Base-by-base conservation (phyloP, 2,888 invertebrate genomes). In the Uropetala carovei region DNA sequence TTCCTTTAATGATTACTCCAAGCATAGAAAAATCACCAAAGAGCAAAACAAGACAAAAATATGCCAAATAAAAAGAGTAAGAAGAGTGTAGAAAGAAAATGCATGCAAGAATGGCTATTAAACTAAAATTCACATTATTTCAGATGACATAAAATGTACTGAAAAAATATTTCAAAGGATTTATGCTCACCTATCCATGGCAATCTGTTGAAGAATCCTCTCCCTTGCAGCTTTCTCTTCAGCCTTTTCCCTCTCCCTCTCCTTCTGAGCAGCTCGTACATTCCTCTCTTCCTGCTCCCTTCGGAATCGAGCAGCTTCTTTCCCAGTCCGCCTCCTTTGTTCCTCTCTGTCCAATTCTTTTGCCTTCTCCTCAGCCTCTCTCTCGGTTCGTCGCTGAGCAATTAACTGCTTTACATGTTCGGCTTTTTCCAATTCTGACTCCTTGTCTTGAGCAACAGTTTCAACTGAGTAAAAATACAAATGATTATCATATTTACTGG, bases 121-220 rank as follows among this genome's bases (percentile, higher is more conserved):
- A 43, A 43, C 43, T 1, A 43, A 43, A 43, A 18, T 60, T 60
- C 18, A 60, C 60, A 60, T 60, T 4, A 43, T 43, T 43, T 43
- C 43, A 43, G 43, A 43, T 43, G 43, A 43, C 43, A 43, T 43
- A 60, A 18, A 5, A 18, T 16, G 60, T 4, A 18, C 14, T 16
- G 60, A 60, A 60, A n/a, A 93, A 95, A 95, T 93, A 94, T 95
- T 30, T 43, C 43, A 43, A 3, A 96, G 95, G 60, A 96, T 96
- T 16, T 97, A 94, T 94, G 97, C 97, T 0, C 97, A 97, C 94
- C 98, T 97, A 95, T 99, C 99, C 94, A 97, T 97, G 0, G 97
- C 98, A 93, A 99, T 98, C 95, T 98, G 98, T 92, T 97, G 97
- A 93, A 97, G 95, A 27, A 99, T 97, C 92, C 97, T 96, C 93